Percentiles rank a stretch among this genome's conserved stretches.
These are phyloP conservation scores for Haplochromis vanheusdeni DNA, from an alignment of 2,113 vertebrate genomes.

Conservation along the genomic window DNA sequence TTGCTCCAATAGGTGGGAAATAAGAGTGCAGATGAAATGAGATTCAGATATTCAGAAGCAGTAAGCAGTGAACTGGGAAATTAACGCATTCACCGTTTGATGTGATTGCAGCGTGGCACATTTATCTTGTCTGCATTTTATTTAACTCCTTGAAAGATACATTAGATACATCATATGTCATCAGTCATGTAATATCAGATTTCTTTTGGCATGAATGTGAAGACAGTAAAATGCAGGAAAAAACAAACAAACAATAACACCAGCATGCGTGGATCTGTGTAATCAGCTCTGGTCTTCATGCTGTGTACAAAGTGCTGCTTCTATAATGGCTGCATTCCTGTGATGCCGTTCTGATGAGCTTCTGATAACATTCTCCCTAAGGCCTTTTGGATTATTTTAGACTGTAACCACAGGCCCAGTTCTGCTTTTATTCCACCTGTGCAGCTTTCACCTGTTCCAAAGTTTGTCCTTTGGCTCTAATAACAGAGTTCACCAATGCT, in stretches of 20 bases:
- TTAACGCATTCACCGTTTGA: neutral
- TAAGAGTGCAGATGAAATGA: neutral
- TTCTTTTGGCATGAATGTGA: neutral
- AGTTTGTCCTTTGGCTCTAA: neutral
- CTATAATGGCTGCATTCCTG: constrained; percentile 5
- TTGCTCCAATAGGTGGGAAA: neutral
- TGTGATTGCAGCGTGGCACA: neutral
- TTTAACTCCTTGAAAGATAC: neutral
- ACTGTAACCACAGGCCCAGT: neutral
- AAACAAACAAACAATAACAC: neutral
- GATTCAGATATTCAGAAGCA: neutral
- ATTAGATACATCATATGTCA: neutral
- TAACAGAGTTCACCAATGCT: neutral
- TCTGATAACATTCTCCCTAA: neutral
- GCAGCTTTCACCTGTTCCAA: neutral
- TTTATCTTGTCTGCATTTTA: neutral
- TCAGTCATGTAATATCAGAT: neutral
- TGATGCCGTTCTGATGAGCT: neutral
- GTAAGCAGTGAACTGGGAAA: constrained; percentile 7
- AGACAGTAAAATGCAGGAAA: neutral
- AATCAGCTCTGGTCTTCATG: neutral
- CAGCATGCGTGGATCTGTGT: neutral
- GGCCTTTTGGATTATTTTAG: neutral
- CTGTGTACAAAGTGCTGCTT: constrained; percentile 24
- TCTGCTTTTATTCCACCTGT: neutral